Conservation (phyloP, 2,113 vertebrate genomes). For the Vanacampus margaritifer region DNA sequence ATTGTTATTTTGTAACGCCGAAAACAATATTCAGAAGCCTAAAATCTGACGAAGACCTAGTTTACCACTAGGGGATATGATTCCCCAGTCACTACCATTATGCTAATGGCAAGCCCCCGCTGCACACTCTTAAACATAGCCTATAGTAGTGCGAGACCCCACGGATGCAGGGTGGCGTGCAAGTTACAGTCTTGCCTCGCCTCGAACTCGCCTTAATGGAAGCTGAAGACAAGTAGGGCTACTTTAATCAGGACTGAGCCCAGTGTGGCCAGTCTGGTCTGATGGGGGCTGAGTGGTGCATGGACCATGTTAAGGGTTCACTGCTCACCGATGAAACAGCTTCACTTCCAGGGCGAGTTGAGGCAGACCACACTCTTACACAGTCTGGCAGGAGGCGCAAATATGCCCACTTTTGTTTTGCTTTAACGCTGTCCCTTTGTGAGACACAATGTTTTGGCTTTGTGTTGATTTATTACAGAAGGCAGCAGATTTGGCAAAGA, state of each 20-base stretch:
- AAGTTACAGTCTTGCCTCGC: slow-evolving; percentile 42
- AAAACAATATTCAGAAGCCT: slow-evolving; percentile 20
- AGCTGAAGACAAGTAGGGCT: slow-evolving; percentile 61
- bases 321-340: slow-evolving; percentile 67
- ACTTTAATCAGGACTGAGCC: slow-evolving; percentile 71
- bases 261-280: slow-evolving; percentile 56
- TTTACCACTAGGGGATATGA: slow-evolving; percentile 49
- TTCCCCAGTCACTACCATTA: slow-evolving; percentile 65
- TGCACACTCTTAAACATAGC: slow-evolving; percentile 47
- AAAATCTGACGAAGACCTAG: slow-evolving; percentile 39
- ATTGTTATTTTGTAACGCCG: slow-evolving; percentile 20
- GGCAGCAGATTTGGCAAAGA: slow-evolving; percentile 47
- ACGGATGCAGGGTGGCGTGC: slow-evolving; percentile 54
- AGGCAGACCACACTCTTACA: slow-evolving; percentile 56
- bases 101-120: slow-evolving; percentile 49
- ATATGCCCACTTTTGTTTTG: slow-evolving; percentile 61
- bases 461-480: slow-evolving; percentile 47
- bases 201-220: slow-evolving; percentile 49
- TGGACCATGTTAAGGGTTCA: slow-evolving; percentile 67
- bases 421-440: slow-evolving; percentile 49
- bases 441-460: slow-evolving; percentile 43
- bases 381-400: slow-evolving; percentile 62
- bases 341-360: slow-evolving; percentile 65
- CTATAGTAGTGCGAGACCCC: slow-evolving; percentile 52
- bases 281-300: slow-evolving; percentile 68